A percentile compares a stretch with the other conserved stretches of the same genome.
These are phyloP conservation scores for Hyla sarda DNA, from an alignment of 2,113 vertebrate species.

Conservation along the genomic window DNA sequence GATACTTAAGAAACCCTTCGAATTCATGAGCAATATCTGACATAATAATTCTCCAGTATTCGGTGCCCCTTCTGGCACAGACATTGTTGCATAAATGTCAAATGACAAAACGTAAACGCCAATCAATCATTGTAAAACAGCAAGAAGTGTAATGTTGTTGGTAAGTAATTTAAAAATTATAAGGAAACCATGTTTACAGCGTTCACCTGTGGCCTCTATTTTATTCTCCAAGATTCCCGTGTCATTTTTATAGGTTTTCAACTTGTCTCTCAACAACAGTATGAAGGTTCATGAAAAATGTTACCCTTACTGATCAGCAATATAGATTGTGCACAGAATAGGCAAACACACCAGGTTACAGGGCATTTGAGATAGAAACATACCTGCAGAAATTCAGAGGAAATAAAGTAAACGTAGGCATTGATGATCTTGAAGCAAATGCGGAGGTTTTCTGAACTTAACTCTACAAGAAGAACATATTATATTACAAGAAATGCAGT, in stretches of 20 bases:
- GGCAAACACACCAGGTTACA: neutral
- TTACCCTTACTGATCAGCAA: neutral
- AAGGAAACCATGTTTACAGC: slow-evolving; percentile 24
- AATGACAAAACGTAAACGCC: neutral
- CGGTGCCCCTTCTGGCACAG: slow-evolving; percentile 26
- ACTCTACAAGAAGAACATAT: slow-evolving; percentile 82
- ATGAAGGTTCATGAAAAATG: neutral
- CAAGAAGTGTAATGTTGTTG: slow-evolving; percentile 30
- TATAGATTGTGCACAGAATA: neutral
- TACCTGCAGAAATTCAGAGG: slow-evolving; percentile 95
- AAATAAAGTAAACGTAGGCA: slow-evolving; percentile 90
- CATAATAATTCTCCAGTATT: neutral
- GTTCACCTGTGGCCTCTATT: slow-evolving; percentile 33
- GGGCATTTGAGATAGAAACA: slow-evolving; percentile 13
- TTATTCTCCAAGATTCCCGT: neutral
- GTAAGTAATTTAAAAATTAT: slow-evolving; percentile 32
- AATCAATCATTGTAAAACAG: slow-evolving; percentile 46
- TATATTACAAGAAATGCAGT: no score
- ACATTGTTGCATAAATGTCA: slow-evolving; percentile 9
- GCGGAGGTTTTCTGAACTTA: slow-evolving; percentile 92
- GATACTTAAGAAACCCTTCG: neutral
- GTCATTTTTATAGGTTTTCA: slow-evolving; percentile 21
- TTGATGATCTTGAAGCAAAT: slow-evolving; percentile 97
- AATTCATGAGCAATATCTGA: slow-evolving; percentile 27
- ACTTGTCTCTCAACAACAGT: neutral